phyloP scores from a whole-genome alignment of 2,888 invertebrate species.

The Geophilus truncorum region DNA sequence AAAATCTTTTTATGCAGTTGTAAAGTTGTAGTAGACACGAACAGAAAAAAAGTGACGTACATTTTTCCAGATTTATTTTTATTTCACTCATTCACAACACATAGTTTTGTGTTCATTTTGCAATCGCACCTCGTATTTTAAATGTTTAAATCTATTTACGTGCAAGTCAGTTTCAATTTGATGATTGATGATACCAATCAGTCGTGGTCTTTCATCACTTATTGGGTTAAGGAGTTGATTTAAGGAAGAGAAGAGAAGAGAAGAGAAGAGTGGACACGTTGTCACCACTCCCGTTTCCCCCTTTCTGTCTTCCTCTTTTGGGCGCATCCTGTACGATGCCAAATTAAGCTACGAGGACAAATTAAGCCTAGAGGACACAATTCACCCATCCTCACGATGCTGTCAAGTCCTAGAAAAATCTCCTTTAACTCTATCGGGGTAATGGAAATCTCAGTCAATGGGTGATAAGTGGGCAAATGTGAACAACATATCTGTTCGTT shows the following conservation, averaged over 20 bases:
- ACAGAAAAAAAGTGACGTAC: no score
- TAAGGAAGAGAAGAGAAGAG: neutral
- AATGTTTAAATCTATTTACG: neutral
- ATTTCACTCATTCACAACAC: no score
- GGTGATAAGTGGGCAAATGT: neutral
- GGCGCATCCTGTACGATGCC: slow-evolving; percentile 17
- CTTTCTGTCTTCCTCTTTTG: neutral
- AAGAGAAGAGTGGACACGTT: neutral
- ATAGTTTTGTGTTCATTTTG: no score
- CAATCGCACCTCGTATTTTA: no score
- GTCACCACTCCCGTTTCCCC: neutral
- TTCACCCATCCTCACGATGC: no score
- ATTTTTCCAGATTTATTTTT: neutral
- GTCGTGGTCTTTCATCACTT: neutral
- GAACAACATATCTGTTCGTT: no score
- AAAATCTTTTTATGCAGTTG: neutral
- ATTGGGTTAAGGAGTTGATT: neutral
- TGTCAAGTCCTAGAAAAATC: no score
- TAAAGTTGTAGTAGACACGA: no score
- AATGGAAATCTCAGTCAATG: neutral
- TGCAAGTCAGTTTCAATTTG: neutral
- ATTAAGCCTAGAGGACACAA: no score
- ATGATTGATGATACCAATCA: neutral
- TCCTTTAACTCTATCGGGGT: neutral
- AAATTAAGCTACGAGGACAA: neutral